Conservation (phyloP, 2,113 vertebrate genomes). For the Ranitomeya variabilis region DNA sequence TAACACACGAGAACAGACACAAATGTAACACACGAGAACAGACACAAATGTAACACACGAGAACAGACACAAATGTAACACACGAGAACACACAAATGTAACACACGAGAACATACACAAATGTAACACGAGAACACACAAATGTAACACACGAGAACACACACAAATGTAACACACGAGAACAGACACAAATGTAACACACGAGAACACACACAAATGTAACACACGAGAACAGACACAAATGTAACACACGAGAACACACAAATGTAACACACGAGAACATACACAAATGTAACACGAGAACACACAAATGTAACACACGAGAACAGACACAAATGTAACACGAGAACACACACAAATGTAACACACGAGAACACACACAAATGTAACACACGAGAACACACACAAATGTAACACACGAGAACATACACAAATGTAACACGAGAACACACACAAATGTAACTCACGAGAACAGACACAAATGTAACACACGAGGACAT, state of each 20-base stretch:
- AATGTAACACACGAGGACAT: not conserved
- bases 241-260: no score
- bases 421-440: not conserved
- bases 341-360: not conserved
- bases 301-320: not conserved
- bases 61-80: not conserved
- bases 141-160: not conserved
- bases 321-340: not conserved
- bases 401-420: no score
- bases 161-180: no score
- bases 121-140: not conserved
- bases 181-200: no score
- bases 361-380: not conserved
- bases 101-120: not conserved
- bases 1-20: no score
- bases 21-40: no score
- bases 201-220: no score
- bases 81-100: not conserved
- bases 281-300: no score
- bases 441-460: not conserved
- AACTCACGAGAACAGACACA: no score
- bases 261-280: no score
- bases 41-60: no score
- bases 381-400: no score
- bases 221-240: not conserved